Evolutionary conservation across 2,113 vertebrate genomes (phyloP).

Genomic region (Petromus typicus): DNA sequence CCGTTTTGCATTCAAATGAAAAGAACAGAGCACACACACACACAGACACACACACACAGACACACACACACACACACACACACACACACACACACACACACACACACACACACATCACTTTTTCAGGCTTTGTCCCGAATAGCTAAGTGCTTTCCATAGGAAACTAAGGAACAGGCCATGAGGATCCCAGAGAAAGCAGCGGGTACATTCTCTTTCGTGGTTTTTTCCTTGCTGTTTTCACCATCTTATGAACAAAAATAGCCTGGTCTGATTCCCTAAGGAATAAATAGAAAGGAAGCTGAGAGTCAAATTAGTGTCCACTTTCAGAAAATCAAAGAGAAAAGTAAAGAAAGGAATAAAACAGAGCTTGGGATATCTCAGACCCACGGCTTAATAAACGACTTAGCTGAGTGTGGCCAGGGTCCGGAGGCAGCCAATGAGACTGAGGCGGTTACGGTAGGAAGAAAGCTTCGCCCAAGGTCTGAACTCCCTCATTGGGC

Average conservation of each 20-base stretch:
- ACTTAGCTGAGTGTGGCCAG: neutral
- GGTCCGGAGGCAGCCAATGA: neutral
- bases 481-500: neutral
- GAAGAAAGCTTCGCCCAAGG: neutral
- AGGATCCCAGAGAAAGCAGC: slow-evolving; percentile 61
- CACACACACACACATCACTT: neutral
- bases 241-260: slow-evolving; percentile 57
- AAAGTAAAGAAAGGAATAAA: neutral
- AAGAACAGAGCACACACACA: neutral
- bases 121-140: slow-evolving; percentile 67
- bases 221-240: slow-evolving; percentile 72
- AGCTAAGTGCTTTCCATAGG: slow-evolving; percentile 78
- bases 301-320: slow-evolving; percentile 58
- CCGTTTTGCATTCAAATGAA: neutral
- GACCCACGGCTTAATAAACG: neutral
- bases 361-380: neutral
- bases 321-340: slow-evolving; percentile 44
- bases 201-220: slow-evolving; percentile 71
- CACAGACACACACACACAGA: neutral
- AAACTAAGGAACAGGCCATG: neutral
- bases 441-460: neutral
- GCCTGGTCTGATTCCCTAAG: slow-evolving; percentile 51
- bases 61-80: neutral
- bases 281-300: slow-evolving; percentile 50
- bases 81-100: neutral